Conservation (phyloP, 2,888 invertebrate genomes). For the Mythimna loreyi region DNA sequence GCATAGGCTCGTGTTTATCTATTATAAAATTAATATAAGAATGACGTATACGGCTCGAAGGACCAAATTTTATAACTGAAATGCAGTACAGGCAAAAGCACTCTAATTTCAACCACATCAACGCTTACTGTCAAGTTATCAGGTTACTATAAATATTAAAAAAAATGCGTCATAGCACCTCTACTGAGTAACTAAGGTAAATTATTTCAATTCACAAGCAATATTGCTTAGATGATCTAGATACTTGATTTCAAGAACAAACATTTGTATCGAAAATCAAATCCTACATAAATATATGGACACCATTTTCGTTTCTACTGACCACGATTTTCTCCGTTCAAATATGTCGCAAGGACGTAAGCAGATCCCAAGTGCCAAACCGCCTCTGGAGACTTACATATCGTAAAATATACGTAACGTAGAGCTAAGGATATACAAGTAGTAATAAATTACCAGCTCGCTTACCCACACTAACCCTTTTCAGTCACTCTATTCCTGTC, state of each 20-base stretch:
- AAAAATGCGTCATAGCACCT: background rate
- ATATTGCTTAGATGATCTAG: background rate
- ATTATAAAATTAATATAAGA: no score
- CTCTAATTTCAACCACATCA: no score
- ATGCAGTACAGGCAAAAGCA: no score
- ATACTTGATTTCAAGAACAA: background rate
- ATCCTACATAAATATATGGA: background rate
- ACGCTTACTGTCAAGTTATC: no score
- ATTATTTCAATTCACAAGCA: background rate
- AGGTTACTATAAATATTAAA: no score
- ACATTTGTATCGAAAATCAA: background rate
- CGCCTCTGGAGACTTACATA: constrained; percentile 54
- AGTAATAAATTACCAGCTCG: constrained; percentile 60
- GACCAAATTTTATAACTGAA: no score
- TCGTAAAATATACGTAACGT: constrained; percentile 52
- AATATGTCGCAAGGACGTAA: constrained; percentile 34
- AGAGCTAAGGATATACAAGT: constrained; percentile 58
- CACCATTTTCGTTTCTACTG: background rate
- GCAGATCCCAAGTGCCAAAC: constrained; percentile 37
- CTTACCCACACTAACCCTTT: constrained; percentile 56
- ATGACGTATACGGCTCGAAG: no score
- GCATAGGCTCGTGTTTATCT: no score
- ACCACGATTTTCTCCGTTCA: background rate
- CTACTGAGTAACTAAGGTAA: background rate
- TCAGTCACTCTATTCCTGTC: constrained; percentile 53